Conservation (phyloP, 2,797 vertebrate genomes). For the Cygnus olor region DNA sequence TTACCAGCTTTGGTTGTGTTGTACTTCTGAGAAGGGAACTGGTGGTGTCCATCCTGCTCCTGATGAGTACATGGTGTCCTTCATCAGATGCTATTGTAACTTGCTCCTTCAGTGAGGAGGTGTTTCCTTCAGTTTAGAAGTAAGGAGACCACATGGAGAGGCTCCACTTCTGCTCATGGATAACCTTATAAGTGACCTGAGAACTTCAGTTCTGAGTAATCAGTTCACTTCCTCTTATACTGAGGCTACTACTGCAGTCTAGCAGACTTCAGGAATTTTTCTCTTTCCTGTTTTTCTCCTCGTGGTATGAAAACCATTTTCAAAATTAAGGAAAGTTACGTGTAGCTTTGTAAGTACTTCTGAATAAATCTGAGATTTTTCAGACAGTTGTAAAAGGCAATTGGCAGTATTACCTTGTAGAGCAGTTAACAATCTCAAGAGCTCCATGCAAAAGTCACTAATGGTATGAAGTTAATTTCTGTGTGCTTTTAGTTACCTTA, state of each 20-base stretch:
- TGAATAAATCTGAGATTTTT: neutral
- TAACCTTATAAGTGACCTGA: neutral
- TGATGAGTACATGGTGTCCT: neutral
- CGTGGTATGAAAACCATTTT: neutral
- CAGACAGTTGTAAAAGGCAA: neutral
- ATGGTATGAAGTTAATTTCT: neutral
- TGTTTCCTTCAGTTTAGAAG: neutral
- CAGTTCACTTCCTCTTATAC: neutral
- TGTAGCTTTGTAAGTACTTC: neutral
- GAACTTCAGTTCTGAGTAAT: neutral
- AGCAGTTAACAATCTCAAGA: neutral
- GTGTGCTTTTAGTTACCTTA: neutral
- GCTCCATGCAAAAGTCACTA: neutral
- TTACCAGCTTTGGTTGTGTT: neutral
- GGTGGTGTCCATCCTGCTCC: neutral
- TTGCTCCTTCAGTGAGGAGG: neutral
- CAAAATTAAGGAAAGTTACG: neutral
- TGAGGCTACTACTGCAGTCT: neutral
- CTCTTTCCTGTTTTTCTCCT: neutral
- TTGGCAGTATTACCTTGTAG: neutral
- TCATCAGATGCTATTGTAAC: neutral
- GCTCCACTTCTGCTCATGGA: neutral
- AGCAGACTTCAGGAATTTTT: neutral
- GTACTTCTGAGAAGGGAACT: rapidly evolving
- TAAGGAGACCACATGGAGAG: neutral